Conservation (phyloP, 2,113 vertebrate species). For the Triplophysa rosa region DNA sequence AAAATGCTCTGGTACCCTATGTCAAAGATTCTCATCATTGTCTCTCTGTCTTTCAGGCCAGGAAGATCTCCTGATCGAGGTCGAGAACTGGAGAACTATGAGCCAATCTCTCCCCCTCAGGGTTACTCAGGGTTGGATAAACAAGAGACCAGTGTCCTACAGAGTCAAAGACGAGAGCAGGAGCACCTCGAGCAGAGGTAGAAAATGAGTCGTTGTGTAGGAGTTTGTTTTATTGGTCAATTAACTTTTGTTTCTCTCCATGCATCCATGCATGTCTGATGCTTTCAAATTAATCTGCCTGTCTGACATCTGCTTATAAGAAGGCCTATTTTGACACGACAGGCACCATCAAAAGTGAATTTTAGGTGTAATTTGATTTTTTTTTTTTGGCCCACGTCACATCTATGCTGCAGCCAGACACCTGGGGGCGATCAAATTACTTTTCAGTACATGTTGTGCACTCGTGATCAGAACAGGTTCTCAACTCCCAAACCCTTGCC, state of each 20-base stretch:
- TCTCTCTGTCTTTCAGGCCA: slow-evolving; percentile 72
- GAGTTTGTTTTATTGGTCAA: background rate
- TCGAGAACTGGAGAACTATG: slow-evolving; percentile 85
- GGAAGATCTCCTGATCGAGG: slow-evolving; percentile 95
- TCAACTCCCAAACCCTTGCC: background rate
- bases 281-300: background rate
- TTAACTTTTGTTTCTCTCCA: too few species aligned
- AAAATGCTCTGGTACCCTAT: too few species aligned
- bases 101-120: slow-evolving; percentile 96
- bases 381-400: too few species aligned
- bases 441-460: too few species aligned
- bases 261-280: background rate
- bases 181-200: slow-evolving; percentile 92
- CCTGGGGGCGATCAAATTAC: too few species aligned
- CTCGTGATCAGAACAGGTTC: background rate
- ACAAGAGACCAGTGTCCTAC: slow-evolving; percentile 79
- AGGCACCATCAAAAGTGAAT: background rate
- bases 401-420: too few species aligned
- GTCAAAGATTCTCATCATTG: background rate
- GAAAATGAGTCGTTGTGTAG: background rate
- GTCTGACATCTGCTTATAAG: background rate
- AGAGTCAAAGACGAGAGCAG: slow-evolving; percentile 81
- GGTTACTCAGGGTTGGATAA: slow-evolving; percentile 85
- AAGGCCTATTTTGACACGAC: background rate
- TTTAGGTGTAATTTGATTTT: too few species aligned